A percentile compares a stretch with the other conserved stretches of the same genome.
Conservation (phyloP, 2,888 invertebrate genomes). For the Caenorhabditis doughertyi region DNA sequence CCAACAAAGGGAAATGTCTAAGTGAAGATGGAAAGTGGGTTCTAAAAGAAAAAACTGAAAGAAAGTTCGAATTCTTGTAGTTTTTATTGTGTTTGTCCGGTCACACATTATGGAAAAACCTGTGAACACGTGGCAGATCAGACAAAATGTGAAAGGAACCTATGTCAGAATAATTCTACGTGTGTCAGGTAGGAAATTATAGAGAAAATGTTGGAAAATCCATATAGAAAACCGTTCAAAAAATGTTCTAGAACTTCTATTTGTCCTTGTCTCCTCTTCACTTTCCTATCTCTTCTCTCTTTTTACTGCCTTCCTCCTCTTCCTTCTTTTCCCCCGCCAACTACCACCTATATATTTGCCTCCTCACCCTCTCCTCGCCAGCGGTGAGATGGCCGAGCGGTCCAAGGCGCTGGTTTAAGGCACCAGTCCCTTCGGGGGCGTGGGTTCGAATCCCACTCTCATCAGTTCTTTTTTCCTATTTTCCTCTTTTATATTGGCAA, state of each 20-base stretch:
- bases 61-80: too few species aligned
- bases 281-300: neutral
- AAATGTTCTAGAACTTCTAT: neutral
- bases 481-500: neutral
- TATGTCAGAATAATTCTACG: slow-evolving; percentile 64
- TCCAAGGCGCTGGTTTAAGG: slow-evolving; percentile 94
- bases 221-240: neutral
- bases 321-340: neutral
- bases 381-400: slow-evolving; percentile 88
- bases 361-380: neutral
- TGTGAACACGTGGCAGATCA: slow-evolving; percentile 69
- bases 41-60: too few species aligned
- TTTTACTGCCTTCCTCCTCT: neutral
- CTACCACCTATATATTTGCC: neutral
- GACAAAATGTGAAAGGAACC: slow-evolving; percentile 57
- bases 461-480: slow-evolving; percentile 86
- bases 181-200: slow-evolving; percentile 65
- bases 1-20: slow-evolving; percentile 62
- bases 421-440: slow-evolving; percentile 90
- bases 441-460: slow-evolving; percentile 93
- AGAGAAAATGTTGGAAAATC: neutral
- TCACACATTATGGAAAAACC: slow-evolving; percentile 69
- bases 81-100: slow-evolving; percentile 67
- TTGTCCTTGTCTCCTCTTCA: too few species aligned
- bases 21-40: slow-evolving; percentile 60